Evolutionary conservation across 2,113 vertebrate species (phyloP).

Genomic region (Calidris pygmaea): DNA sequence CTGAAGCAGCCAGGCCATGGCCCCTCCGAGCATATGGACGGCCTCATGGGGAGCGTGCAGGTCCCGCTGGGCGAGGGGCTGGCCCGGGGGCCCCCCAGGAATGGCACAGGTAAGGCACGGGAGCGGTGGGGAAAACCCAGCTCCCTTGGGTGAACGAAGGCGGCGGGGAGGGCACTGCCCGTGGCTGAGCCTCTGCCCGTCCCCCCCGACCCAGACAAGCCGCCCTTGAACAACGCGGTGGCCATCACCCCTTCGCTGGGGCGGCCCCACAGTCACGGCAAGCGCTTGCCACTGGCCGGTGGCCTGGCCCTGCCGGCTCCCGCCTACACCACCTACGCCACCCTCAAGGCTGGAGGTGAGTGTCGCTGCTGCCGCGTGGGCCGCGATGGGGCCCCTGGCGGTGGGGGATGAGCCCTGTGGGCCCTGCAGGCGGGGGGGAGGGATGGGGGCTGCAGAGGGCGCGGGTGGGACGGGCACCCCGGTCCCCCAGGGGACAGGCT

Average conservation of each 20-base stretch:
- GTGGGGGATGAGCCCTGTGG: rapidly evolving
- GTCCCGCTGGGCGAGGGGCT: slow-evolving; percentile 72
- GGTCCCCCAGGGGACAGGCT: neutral
- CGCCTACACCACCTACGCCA: slow-evolving; percentile 62
- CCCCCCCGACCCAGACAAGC: slow-evolving; percentile 63
- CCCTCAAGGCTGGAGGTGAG: slow-evolving; percentile 76
- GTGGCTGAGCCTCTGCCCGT: neutral
- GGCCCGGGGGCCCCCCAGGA: slow-evolving; percentile 51
- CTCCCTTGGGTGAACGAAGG: neutral
- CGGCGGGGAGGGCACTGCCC: rapidly evolving
- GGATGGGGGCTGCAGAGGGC: neutral
- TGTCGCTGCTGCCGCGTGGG: rapidly evolving
- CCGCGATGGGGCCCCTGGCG: rapidly evolving
- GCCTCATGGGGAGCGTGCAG: slow-evolving; percentile 71
- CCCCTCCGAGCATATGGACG: slow-evolving; percentile 63
- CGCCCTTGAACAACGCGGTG: slow-evolving; percentile 59
- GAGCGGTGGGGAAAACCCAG: neutral
- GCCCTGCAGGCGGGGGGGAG: rapidly evolving
- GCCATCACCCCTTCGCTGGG: slow-evolving; percentile 34
- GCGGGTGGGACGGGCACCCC: neutral
- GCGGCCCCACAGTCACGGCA: slow-evolving; percentile 39
- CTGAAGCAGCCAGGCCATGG: slow-evolving; percentile 76
- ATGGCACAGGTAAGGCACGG: slow-evolving; percentile 61
- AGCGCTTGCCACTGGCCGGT: slow-evolving; percentile 38
- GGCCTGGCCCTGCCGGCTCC: slow-evolving; percentile 44